phyloP scores from a whole-genome alignment of 1,140 invertebrate genomes.

The Belonocnema kinseyi region DNA sequence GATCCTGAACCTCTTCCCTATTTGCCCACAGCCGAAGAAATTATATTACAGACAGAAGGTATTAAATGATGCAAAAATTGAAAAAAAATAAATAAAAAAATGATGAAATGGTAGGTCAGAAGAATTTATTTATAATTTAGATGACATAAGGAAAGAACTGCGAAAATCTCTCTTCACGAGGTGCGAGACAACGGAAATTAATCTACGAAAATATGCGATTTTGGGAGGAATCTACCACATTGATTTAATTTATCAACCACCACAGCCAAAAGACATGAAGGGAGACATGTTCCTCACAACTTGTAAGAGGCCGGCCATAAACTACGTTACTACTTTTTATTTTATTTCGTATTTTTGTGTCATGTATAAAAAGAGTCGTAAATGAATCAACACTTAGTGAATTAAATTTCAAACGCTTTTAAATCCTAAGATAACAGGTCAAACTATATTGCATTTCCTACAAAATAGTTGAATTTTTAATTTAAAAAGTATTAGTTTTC shows the following conservation, averaged over 20 bases:
- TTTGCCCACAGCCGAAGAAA: conserved; percentile 61
- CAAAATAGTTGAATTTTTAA: too few relatives aligned
- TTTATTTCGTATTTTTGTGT: too few relatives aligned
- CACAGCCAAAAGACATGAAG: conserved; percentile 78
- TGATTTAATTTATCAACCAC: conserved; percentile 80
- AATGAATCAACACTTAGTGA: too few relatives aligned
- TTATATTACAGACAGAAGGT: conserved; percentile 60
- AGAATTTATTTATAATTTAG: conserved; percentile 50
- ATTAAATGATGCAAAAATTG: neutral
- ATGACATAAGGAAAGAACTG: conserved; percentile 59
- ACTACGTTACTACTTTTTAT: too few relatives aligned
- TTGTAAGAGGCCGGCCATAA: conserved; percentile 59
- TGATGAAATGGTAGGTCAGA: neutral
- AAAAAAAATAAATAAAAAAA: conserved; percentile 1
- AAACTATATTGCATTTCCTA: too few relatives aligned
- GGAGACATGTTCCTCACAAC: conserved; percentile 70
- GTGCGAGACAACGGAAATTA: conserved; percentile 77
- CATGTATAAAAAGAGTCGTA: too few relatives aligned
- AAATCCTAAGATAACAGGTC: too few relatives aligned
- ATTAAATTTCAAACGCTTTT: too few relatives aligned
- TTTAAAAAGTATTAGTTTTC: too few relatives aligned
- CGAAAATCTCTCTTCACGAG: conserved; percentile 63
- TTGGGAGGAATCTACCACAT: conserved; percentile 81
- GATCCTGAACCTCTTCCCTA: conserved; percentile 58
- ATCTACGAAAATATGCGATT: conserved; percentile 81